Percentiles rank a stretch among this genome's conserved stretches.
Evolutionary conservation across 1,140 invertebrate genomes (phyloP).

Genomic region (Anadara kagoshimensis): DNA sequence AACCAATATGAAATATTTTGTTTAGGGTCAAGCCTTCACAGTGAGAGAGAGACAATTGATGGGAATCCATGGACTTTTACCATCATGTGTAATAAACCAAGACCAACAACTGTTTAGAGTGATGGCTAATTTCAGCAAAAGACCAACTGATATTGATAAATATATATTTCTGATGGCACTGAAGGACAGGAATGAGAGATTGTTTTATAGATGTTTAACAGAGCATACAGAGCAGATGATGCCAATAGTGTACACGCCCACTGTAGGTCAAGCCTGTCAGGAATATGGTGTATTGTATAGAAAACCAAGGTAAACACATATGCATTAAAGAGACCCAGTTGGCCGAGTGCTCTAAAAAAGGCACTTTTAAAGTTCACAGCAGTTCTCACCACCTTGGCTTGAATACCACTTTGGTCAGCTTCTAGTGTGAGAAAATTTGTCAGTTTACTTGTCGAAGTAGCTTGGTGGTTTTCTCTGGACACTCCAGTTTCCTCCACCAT

Average conservation of each 20-base stretch:
- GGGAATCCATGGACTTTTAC: slow-evolving; percentile 72
- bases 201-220: slow-evolving; percentile 94
- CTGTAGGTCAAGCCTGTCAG: slow-evolving; percentile 97
- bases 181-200: slow-evolving; percentile 70
- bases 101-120: slow-evolving; percentile 67
- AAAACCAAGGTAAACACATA: slow-evolving; percentile 81
- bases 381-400: too few species aligned
- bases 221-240: slow-evolving; percentile 97
- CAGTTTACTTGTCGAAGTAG: too few species aligned
- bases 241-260: slow-evolving; percentile 98
- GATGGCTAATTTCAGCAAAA: slow-evolving; percentile 67
- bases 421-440: too few species aligned
- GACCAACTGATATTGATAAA: slow-evolving; percentile 64
- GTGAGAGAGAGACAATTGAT: slow-evolving; percentile 71
- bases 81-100: slow-evolving; percentile 65
- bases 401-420: too few species aligned
- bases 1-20: slow-evolving; percentile 8
- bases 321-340: too few species aligned
- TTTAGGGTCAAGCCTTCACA: slow-evolving; percentile 71
- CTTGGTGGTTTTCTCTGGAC: too few species aligned
- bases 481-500: too few species aligned
- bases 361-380: too few species aligned
- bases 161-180: slow-evolving; percentile 70
- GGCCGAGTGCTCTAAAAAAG: too few species aligned
- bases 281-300: slow-evolving; percentile 96